Percentiles rank a stretch among this genome's conserved stretches.
phyloP scores from a whole-genome alignment of 92 coral and sea anemone species.

The Anthopleura xanthogrammica region DNA sequence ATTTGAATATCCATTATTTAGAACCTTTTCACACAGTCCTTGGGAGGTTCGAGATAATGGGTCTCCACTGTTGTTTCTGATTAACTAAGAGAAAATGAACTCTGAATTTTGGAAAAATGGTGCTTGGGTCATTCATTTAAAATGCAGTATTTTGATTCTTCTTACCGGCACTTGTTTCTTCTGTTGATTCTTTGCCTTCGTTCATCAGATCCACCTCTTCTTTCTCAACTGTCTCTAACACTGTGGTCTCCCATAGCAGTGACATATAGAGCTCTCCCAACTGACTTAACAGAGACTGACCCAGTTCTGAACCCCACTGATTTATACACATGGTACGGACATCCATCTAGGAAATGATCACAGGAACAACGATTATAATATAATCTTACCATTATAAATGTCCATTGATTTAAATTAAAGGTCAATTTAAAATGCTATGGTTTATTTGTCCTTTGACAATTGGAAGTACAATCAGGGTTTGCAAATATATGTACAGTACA shows the following conservation, averaged over 20 bases:
- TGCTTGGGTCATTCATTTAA: no score
- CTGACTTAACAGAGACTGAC: slow-evolving; percentile 63
- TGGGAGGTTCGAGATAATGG: no score
- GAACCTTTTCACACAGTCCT: no score
- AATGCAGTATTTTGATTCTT: neutral
- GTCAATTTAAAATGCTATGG: no score
- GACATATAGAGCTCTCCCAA: slow-evolving; percentile 80
- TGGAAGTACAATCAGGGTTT: no score
- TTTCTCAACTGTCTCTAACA: slow-evolving; percentile 62
- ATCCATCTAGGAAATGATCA: slow-evolving; percentile 53
- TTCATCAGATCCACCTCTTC: slow-evolving; percentile 37
- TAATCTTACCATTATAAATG: neutral
- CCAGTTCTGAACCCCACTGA: slow-evolving; percentile 94
- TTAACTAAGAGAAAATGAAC: no score
- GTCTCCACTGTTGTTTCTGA: no score
- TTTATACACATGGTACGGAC: slow-evolving; percentile 84
- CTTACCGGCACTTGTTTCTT: slow-evolving; percentile 7
- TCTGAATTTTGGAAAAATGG: no score
- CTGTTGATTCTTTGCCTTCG: slow-evolving; percentile 29
- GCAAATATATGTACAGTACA: no score
- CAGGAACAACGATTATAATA: neutral
- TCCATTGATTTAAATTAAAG: no score
- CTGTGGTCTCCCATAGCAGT: slow-evolving; percentile 95
- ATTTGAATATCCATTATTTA: no score
- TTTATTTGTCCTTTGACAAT: no score